phyloP scores from a whole-genome alignment of 2,888 invertebrate genomes.

The Idaea straminata region DNA sequence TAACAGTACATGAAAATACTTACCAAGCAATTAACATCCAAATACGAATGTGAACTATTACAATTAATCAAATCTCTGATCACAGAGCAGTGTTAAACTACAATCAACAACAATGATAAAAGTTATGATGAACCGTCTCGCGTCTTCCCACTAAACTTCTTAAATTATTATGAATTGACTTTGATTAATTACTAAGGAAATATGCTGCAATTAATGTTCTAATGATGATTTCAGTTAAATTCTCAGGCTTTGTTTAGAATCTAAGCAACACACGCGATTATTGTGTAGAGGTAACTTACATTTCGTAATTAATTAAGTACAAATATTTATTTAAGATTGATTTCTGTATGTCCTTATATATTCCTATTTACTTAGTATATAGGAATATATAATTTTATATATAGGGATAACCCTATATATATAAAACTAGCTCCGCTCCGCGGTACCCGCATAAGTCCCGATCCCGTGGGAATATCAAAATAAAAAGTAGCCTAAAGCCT shows the following conservation, averaged over 20 bases:
- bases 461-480: too few species aligned
- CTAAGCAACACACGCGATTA: not conserved
- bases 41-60: not conserved
- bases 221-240: not conserved
- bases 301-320: too few species aligned
- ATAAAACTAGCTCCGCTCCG: too few species aligned
- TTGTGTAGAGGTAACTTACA: not conserved
- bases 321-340: too few species aligned
- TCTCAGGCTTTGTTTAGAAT: not conserved
- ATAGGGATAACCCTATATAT: too few species aligned
- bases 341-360: too few species aligned
- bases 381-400: too few species aligned
- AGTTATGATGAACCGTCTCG: not conserved
- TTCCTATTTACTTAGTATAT: too few species aligned
- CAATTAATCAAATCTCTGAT: not conserved
- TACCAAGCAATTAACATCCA: not conserved
- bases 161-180: not conserved
- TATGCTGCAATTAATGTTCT: not conserved
- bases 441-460: too few species aligned
- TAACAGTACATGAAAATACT: not conserved
- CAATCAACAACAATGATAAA: conserved; percentile 1
- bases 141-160: not conserved
- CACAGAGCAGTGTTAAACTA: not conserved
- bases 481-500: too few species aligned
- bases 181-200: not conserved